Evolutionary conservation across 2,888 invertebrate species (phyloP).

Genomic region (Micoletzkya japonica): DNA sequence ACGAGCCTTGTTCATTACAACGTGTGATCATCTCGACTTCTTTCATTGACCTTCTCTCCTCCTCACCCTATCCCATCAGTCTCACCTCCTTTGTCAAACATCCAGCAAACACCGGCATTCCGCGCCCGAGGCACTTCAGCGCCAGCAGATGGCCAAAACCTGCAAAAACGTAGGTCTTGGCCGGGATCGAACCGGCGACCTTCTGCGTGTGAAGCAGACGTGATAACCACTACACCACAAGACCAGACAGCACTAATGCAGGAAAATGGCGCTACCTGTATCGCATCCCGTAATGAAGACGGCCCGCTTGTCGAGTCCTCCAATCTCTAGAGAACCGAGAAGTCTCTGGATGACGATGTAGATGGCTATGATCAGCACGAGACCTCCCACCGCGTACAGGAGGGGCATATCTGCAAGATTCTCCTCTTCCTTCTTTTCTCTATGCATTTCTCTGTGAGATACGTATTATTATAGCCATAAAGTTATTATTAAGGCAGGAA

Average conservation of each 20-base stretch:
- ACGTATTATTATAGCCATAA: no score
- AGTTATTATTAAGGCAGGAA: no score
- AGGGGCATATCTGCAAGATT: slow-evolving; percentile 11
- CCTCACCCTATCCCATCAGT: no score
- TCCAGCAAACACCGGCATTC: slow-evolving; percentile 56
- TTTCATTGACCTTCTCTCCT: no score
- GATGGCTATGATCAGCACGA: background rate
- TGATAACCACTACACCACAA: background rate
- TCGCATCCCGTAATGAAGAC: slow-evolving; percentile 55
- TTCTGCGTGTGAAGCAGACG: background rate
- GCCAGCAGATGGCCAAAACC: slow-evolving; percentile 54
- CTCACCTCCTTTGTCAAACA: slow-evolving; percentile 47
- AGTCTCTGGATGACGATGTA: slow-evolving; percentile 18
- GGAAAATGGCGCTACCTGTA: slow-evolving; percentile 32
- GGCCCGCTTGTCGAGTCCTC: slow-evolving; percentile 35
- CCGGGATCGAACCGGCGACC: background rate
- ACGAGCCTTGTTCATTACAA: no score
- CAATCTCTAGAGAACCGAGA: slow-evolving; percentile 35
- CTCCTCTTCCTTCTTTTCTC: no score
- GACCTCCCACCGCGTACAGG: background rate
- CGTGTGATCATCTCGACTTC: no score
- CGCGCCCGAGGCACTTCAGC: slow-evolving; percentile 41
- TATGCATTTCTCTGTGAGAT: no score
- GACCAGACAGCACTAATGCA: background rate
- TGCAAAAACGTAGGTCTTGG: no score